A percentile compares a stretch with the other conserved stretches of the same genome.
Evolutionary conservation across 2,888 invertebrate species (phyloP).

Genomic region (Lacanobia wlatinum): DNA sequence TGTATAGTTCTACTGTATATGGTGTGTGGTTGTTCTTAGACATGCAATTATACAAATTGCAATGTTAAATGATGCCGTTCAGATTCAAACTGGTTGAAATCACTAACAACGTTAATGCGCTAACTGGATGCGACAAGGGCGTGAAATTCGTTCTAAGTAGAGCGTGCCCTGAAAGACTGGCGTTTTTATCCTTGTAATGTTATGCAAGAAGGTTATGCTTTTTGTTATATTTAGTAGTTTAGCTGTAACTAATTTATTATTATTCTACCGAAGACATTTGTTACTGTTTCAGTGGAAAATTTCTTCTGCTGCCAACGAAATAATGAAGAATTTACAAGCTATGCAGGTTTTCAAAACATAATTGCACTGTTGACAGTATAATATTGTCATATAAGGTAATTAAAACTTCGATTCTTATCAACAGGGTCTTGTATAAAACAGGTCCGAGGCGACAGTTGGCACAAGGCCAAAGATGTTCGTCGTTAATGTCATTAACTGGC

Average conservation of each 20-base stretch:
- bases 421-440: conserved; percentile 41
- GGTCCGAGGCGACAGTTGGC: conserved; percentile 48
- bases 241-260: conserved; percentile 5
- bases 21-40: conserved; percentile 64
- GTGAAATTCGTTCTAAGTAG: conserved; percentile 67
- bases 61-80: conserved; percentile 71
- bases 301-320: not conserved
- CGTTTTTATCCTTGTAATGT: conserved; percentile 46
- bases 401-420: conserved; percentile 42
- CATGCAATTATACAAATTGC: conserved; percentile 72
- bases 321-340: conserved; percentile 11
- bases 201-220: conserved; percentile 33
- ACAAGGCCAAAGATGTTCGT: conserved; percentile 42
- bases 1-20: conserved; percentile 57
- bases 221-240: conserved; percentile 18
- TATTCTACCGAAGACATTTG: not conserved
- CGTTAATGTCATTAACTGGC: conserved; percentile 53
- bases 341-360: conserved; percentile 1
- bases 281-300: not conserved
- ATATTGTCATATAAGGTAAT: conserved; percentile 34
- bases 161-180: conserved; percentile 59
- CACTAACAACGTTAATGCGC: conserved; percentile 54
- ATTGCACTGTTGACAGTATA: conserved; percentile 22
- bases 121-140: conserved; percentile 74
- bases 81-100: conserved; percentile 72